Percentiles rank a stretch among this genome's conserved stretches.
Evolutionary conservation across 2,888 invertebrate species (phyloP).

Genomic region (Celastrina argiolus): DNA sequence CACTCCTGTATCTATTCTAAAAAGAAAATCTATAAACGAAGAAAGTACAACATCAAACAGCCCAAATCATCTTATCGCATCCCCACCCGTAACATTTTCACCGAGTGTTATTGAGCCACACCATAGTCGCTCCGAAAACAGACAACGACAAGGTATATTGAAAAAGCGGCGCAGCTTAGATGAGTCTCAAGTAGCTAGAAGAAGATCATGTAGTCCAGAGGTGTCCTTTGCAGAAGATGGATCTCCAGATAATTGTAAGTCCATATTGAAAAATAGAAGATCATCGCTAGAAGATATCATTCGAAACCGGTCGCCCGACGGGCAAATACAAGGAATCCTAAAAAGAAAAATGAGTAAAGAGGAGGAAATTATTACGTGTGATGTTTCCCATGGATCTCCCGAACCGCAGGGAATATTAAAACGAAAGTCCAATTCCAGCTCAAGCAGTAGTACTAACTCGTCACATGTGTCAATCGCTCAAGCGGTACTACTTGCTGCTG

Average conservation of each 20-base stretch:
- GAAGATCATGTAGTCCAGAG: conserved; percentile 84
- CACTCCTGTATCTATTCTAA: conserved; percentile 81
- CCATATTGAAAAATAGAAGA: conserved; percentile 83
- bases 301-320: conserved; percentile 81
- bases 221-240: conserved; percentile 78
- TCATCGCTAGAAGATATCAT: conserved; percentile 84
- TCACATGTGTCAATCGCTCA: conserved; percentile 84
- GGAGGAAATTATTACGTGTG: conserved; percentile 80
- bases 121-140: conserved; percentile 70
- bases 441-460: conserved; percentile 80
- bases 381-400: conserved; percentile 80
- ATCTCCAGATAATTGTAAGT: conserved; percentile 77
- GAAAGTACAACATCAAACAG: conserved; percentile 67
- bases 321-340: conserved; percentile 81
- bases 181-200: conserved; percentile 83
- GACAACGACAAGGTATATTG: conserved; percentile 86
- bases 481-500: conserved; percentile 81
- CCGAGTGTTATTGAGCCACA: conserved; percentile 84
- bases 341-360: conserved; percentile 83
- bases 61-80: conserved; percentile 73
- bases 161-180: conserved; percentile 91
- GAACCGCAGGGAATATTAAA: conserved; percentile 89
- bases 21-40: conserved; percentile 81
- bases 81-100: conserved; percentile 88
- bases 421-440: conserved; percentile 85